A percentile compares a stretch with the other conserved stretches of the same genome.
phyloP scores from a whole-genome alignment of 2,888 invertebrate species.

The Spilosoma lubricipeda region DNA sequence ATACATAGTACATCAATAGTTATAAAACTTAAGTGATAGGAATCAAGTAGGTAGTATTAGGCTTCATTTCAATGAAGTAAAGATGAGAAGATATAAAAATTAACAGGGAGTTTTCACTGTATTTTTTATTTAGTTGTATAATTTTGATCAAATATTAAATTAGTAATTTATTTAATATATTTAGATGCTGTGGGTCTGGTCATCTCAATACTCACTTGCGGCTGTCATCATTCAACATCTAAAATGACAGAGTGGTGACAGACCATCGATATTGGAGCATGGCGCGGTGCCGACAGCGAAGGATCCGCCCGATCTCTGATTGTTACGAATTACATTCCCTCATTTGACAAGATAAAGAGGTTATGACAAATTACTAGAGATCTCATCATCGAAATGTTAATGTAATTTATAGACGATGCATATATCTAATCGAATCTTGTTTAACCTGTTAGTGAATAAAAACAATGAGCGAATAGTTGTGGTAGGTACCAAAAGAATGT shows the following conservation, averaged over 20 bases:
- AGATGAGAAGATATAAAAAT: no score
- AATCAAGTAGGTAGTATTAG: not conserved
- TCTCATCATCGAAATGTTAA: conserved; percentile 42
- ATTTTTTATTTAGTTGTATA: not conserved
- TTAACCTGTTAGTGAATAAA: not conserved
- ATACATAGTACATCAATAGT: not conserved
- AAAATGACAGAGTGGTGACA: conserved; percentile 75
- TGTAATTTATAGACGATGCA: conserved; percentile 10
- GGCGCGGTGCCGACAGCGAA: conserved; percentile 48
- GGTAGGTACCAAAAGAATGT: not conserved
- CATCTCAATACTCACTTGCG: conserved; percentile 54
- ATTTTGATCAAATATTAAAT: not conserved
- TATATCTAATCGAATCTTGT: not conserved
- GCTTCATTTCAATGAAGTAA: not conserved
- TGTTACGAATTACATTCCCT: conserved; percentile 64
- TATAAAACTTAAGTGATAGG: not conserved
- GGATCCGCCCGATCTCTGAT: conserved; percentile 65
- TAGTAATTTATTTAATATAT: no score
- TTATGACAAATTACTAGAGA: conserved; percentile 66
- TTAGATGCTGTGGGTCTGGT: conserved; percentile 25
- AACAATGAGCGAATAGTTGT: not conserved
- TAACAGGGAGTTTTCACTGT: no score
- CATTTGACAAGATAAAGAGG: conserved; percentile 65
- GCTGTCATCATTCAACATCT: conserved; percentile 68
- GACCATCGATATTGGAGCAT: conserved; percentile 65